phyloP scores from a whole-genome alignment of 2,797 vertebrate genomes.

The Labeo calbasu region DNA sequence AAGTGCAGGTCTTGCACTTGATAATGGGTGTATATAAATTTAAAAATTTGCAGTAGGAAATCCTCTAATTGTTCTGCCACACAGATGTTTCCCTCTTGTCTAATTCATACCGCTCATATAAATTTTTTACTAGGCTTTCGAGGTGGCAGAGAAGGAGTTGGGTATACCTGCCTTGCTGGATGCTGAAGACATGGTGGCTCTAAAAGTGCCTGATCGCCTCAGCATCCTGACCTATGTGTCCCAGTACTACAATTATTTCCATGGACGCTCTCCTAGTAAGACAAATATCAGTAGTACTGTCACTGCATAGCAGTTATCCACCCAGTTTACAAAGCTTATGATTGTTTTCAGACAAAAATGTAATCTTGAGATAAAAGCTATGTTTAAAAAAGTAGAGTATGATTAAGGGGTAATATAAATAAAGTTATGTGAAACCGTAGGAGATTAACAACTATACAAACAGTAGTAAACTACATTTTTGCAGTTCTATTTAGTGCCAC shows the following conservation, averaged over 20 bases:
- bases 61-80: neutral
- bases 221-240: constrained; percentile 98
- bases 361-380: neutral
- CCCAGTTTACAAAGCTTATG: neutral
- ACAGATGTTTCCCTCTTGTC: no score
- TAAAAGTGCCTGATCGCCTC: constrained; percentile 91
- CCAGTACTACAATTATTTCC: constrained; percentile 98
- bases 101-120: neutral
- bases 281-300: constrained; percentile 2
- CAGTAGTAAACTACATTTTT: neutral
- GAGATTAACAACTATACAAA: neutral
- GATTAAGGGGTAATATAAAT: neutral
- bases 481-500: neutral
- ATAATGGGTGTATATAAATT: neutral
- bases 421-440: neutral
- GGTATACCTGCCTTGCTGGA: constrained; percentile 96
- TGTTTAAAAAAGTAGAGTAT: neutral
- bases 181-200: constrained; percentile 96
- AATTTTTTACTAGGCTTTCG: constrained; percentile 84
- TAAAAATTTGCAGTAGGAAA: neutral
- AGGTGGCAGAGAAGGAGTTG: constrained; percentile 87
- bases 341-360: neutral
- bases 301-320: neutral
- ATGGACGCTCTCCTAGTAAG: constrained; percentile 95
- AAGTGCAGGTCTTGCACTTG: neutral